phyloP scores from a whole-genome alignment of 1,140 invertebrate genomes.

The Drosophila cardini region DNA sequence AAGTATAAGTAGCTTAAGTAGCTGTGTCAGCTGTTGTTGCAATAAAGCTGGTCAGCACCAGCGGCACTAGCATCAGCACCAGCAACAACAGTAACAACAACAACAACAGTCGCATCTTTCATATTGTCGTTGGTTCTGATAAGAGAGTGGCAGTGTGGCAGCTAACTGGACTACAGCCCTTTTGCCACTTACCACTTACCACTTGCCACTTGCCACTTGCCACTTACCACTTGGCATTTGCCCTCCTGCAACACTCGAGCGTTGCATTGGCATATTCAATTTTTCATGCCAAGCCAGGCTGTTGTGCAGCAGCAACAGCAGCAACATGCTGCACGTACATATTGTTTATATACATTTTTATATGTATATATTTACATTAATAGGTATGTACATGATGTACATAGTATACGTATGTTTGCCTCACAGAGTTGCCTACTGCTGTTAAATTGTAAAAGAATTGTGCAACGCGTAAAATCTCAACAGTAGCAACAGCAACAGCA shows the following conservation, averaged over 20 bases:
- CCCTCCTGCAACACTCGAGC: conserved; percentile 21
- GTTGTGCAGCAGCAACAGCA: conserved; percentile 60
- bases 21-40: conserved; percentile 32
- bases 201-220: conserved; percentile 28
- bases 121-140: conserved; percentile 19
- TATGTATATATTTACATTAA: conserved; percentile 27
- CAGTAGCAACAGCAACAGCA: conserved; percentile 6
- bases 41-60: conserved; percentile 7
- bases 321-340: conserved; percentile 44
- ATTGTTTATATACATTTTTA: background rate
- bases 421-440: conserved; percentile 23
- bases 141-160: conserved; percentile 16
- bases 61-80: background rate
- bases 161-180: conserved; percentile 30
- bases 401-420: conserved; percentile 24
- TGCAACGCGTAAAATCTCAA: conserved; percentile 46
- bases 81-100: background rate
- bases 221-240: conserved; percentile 22
- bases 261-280: conserved; percentile 67
- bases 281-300: conserved; percentile 79
- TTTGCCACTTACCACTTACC: conserved; percentile 26
- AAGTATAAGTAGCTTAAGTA: conserved; percentile 13
- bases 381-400: conserved; percentile 19
- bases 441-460: conserved; percentile 51
- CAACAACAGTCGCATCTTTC: conserved; percentile 12